phyloP scores from a whole-genome alignment of 2,113 vertebrate species.

The Fulica atra region DNA sequence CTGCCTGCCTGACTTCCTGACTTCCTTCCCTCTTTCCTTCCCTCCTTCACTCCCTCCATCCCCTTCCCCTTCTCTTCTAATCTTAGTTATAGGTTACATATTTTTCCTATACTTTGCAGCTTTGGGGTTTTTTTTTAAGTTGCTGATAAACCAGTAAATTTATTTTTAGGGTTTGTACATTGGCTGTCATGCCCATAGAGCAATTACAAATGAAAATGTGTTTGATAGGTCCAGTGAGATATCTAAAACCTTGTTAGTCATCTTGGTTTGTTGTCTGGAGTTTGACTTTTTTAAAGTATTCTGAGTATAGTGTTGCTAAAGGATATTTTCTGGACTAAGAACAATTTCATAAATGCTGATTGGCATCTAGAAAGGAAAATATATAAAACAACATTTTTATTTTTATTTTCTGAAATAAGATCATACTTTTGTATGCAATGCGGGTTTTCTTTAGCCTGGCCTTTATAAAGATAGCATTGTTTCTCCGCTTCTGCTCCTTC shows the following conservation, averaged over 20 bases:
- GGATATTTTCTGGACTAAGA: not conserved
- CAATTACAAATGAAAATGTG: not conserved
- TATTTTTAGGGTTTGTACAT: not conserved
- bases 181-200: not conserved
- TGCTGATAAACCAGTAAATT: not conserved
- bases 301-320: not conserved
- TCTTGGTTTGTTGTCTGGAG: not conserved
- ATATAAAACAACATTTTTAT: not conserved
- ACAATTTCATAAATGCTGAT: not conserved
- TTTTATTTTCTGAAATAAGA: not conserved
- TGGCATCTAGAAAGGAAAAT: not conserved
- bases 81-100: not conserved
- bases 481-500: not conserved
- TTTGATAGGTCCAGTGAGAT: not conserved
- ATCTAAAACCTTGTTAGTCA: not conserved
- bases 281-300: not conserved
- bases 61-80: not conserved
- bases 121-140: not conserved
- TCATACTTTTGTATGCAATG: not conserved
- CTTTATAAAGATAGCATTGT: not conserved
- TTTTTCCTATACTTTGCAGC: not conserved
- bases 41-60: too few species aligned
- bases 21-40: too few species aligned
- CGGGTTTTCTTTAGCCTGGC: not conserved
- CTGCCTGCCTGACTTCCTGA: too few species aligned